Percentiles rank a stretch among this genome's conserved stretches.
phyloP scores from a whole-genome alignment of 2,888 invertebrate genomes.

The Campoplex nolae region DNA sequence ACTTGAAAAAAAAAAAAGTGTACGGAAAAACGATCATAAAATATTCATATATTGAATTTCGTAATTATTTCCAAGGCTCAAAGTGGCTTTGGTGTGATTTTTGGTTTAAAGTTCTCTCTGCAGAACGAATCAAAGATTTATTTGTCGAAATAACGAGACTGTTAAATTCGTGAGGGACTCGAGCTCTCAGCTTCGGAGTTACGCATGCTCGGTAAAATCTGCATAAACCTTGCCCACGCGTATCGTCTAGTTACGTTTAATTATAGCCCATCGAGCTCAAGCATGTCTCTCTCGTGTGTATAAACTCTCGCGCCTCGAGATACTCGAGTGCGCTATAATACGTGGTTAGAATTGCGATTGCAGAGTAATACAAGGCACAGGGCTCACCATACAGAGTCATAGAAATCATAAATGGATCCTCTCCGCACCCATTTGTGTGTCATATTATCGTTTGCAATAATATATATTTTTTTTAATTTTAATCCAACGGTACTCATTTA shows the following conservation, averaged over 20 bases:
- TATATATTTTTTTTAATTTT: background rate
- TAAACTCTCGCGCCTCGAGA: constrained; percentile 36
- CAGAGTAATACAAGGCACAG: constrained; percentile 27
- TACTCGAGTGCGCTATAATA: constrained; percentile 49
- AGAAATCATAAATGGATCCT: constrained; percentile 52
- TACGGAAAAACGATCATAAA: background rate
- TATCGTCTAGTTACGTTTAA: constrained; percentile 65
- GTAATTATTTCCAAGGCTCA: background rate
- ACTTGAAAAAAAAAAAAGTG: background rate
- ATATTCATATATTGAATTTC: background rate
- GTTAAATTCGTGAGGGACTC: constrained; percentile 21
- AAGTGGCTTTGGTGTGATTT: background rate
- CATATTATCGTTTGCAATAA: constrained; percentile 9
- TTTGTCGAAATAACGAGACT: constrained; percentile 35
- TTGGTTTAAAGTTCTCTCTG: background rate
- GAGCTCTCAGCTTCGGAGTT: constrained; percentile 27
- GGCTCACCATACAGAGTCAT: constrained; percentile 42
- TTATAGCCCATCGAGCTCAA: constrained; percentile 55
- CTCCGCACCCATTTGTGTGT: constrained; percentile 46
- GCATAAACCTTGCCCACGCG: constrained; percentile 61
- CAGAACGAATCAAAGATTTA: constrained; percentile 26
- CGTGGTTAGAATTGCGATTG: constrained; percentile 49
- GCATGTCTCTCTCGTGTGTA: constrained; percentile 36
- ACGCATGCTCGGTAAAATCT: constrained; percentile 52
- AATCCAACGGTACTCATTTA: background rate